Percentiles rank a stretch among this genome's conserved stretches.
Conservation (phyloP, 2,113 vertebrate genomes). For the Eptatretus burgeri region DNA sequence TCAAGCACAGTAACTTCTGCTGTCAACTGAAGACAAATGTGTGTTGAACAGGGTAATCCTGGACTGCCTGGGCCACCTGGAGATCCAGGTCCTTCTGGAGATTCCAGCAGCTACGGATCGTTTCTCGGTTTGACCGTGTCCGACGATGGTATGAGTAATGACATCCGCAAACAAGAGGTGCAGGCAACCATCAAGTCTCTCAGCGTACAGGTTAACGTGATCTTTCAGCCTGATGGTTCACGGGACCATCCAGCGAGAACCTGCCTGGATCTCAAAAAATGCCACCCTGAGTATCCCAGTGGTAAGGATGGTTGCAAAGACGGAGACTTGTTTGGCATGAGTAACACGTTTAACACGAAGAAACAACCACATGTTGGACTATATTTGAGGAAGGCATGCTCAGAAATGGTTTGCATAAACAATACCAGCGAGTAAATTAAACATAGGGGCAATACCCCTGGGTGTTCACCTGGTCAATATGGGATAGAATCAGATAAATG, state of each 20-base stretch:
- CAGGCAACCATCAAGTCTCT: conserved; percentile 87
- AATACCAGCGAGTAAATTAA: too few relatives aligned
- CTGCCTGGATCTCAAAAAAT: conserved; percentile 91
- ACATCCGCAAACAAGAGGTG: conserved; percentile 42
- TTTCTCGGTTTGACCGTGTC: too few relatives aligned
- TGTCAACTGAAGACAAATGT: too few relatives aligned
- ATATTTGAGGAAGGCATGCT: too few relatives aligned
- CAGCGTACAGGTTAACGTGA: conserved; percentile 69
- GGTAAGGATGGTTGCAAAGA: conserved; percentile 22
- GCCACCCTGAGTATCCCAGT: conserved; percentile 70
- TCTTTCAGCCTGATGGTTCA: conserved; percentile 70
- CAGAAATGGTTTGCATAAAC: too few relatives aligned
- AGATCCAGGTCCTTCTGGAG: conserved; percentile 37
- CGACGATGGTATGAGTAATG: background rate
- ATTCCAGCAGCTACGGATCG: conserved; percentile 24
- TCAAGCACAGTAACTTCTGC: too few relatives aligned
- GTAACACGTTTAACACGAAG: too few relatives aligned
- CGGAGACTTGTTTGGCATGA: too few relatives aligned
- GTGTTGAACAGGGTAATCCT: conserved; percentile 31
- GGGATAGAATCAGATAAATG: too few relatives aligned
- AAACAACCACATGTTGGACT: too few relatives aligned
- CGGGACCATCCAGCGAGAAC: conserved; percentile 73
- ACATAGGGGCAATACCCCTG: too few relatives aligned
- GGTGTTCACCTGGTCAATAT: too few relatives aligned
- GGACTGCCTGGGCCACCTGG: conserved; percentile 50